Conservation (phyloP, 2,888 invertebrate genomes). For the Euclidia mi region DNA sequence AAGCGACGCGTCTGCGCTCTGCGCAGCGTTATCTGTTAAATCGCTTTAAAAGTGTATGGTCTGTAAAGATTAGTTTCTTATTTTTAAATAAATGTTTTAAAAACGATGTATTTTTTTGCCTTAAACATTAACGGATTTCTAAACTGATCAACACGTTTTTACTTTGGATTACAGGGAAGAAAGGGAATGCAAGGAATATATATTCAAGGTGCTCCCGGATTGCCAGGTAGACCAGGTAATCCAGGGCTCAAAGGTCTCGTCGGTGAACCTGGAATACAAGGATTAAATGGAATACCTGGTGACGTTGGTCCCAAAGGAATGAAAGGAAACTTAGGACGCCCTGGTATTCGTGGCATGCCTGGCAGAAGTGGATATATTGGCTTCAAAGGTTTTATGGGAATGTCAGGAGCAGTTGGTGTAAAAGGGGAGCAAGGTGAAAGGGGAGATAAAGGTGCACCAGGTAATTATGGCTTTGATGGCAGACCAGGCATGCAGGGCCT, state of each 20-base stretch:
- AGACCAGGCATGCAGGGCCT: conserved; percentile 68
- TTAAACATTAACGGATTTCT: too few relatives aligned
- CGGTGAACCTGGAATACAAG: conserved; percentile 88
- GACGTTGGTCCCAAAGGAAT: conserved; percentile 85
- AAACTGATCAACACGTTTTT: too few relatives aligned
- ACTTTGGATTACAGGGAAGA: conserved; percentile 68
- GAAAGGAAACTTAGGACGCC: conserved; percentile 88
- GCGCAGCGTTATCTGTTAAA: too few relatives aligned
- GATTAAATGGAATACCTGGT: conserved; percentile 78
- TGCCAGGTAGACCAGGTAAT: conserved; percentile 93
- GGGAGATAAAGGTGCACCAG: conserved; percentile 90
- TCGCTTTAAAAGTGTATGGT: too few relatives aligned
- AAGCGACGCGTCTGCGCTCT: too few relatives aligned
- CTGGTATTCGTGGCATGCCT: conserved; percentile 73
- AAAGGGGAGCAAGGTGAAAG: conserved; percentile 91
- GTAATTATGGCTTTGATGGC: conserved; percentile 85
- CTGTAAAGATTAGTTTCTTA: too few relatives aligned
- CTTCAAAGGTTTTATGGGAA: conserved; percentile 79
- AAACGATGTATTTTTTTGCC: too few relatives aligned
- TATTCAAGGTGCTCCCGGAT: conserved; percentile 73
- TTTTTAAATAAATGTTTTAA: too few relatives aligned
- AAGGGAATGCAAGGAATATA: conserved; percentile 70
- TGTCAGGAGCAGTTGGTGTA: conserved; percentile 74
- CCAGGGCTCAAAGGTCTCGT: conserved; percentile 91
- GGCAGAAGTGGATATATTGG: conserved; percentile 82